Evolutionary conservation across 2,113 vertebrate species (phyloP).

Genomic region (Channa maculata): DNA sequence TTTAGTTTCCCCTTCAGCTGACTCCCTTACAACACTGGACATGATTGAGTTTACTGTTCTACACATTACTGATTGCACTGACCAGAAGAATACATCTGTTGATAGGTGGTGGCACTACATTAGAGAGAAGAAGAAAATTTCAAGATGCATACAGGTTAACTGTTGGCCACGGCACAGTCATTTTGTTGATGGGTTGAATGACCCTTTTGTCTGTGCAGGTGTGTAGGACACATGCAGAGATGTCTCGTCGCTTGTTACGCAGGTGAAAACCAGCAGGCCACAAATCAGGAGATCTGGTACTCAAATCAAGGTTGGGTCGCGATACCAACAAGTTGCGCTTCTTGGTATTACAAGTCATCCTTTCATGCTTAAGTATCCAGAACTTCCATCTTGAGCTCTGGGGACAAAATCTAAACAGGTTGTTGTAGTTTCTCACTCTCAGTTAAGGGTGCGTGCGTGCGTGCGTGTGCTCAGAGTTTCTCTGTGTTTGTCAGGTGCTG

Average conservation of each 20-base stretch:
- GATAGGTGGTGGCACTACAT: slow-evolving; percentile 42
- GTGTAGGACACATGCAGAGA: slow-evolving; percentile 60
- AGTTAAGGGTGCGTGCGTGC: slow-evolving; percentile 10
- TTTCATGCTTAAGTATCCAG: slow-evolving; percentile 78
- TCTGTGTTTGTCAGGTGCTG: slow-evolving; percentile 51
- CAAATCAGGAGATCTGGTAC: slow-evolving; percentile 46
- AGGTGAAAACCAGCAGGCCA: slow-evolving; percentile 21
- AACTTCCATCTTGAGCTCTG: slow-evolving; percentile 23
- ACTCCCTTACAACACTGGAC: slow-evolving; percentile 28
- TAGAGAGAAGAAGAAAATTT: slow-evolving; percentile 41
- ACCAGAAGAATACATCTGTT: slow-evolving; percentile 23
- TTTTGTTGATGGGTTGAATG: slow-evolving; percentile 14
- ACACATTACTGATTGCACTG: slow-evolving; percentile 56
- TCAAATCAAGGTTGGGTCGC: slow-evolving; percentile 76
- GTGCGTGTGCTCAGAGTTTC: neutral
- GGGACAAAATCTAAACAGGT: slow-evolving; percentile 21
- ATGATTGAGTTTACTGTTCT: slow-evolving; percentile 18
- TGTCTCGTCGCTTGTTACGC: slow-evolving; percentile 17
- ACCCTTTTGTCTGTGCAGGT: slow-evolving; percentile 26
- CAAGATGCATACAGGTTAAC: slow-evolving; percentile 59
- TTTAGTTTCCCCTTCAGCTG: neutral
- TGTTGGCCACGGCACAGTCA: slow-evolving; percentile 12
- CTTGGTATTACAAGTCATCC: slow-evolving; percentile 57
- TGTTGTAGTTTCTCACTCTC: slow-evolving; percentile 45
- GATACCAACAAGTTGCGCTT: slow-evolving; percentile 26